phyloP scores from a whole-genome alignment of 2,113 vertebrate genomes.

The Furnarius figulus region DNA sequence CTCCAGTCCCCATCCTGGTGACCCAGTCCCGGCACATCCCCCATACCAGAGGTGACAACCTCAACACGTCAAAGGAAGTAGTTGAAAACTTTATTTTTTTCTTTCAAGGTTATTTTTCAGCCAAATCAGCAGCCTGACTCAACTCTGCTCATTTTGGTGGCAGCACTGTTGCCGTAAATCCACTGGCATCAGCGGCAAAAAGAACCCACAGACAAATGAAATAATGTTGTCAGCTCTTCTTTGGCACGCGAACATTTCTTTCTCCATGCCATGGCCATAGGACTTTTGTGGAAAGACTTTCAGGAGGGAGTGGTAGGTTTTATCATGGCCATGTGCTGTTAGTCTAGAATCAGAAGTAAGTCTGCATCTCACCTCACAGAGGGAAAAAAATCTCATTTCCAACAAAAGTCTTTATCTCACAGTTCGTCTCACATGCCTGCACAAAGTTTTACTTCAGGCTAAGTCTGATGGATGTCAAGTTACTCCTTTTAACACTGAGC shows the following conservation, averaged over 20 bases:
- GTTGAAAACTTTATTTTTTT: background rate
- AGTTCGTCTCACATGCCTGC: background rate
- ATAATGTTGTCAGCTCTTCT: background rate
- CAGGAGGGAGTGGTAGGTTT: background rate
- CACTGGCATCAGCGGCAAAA: background rate
- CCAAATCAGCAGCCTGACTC: background rate
- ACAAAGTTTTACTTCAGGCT: background rate
- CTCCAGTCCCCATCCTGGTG: background rate
- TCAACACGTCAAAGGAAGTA: background rate
- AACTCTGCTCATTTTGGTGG: background rate
- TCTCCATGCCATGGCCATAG: background rate
- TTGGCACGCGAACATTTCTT: background rate
- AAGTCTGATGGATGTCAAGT: background rate
- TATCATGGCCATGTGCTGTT: background rate
- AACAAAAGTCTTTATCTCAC: background rate
- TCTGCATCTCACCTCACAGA: background rate
- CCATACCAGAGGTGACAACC: background rate
- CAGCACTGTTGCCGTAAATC: background rate
- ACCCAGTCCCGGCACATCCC: background rate
- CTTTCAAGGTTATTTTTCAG: background rate
- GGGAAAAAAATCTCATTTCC: background rate
- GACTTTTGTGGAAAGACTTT: background rate
- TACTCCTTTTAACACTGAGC: background rate
- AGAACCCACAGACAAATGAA: background rate
- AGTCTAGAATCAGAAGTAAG: background rate